Base-by-base conservation (phyloP, 2,888 invertebrate species). In the Eristalinus sepulchralis region DNA sequence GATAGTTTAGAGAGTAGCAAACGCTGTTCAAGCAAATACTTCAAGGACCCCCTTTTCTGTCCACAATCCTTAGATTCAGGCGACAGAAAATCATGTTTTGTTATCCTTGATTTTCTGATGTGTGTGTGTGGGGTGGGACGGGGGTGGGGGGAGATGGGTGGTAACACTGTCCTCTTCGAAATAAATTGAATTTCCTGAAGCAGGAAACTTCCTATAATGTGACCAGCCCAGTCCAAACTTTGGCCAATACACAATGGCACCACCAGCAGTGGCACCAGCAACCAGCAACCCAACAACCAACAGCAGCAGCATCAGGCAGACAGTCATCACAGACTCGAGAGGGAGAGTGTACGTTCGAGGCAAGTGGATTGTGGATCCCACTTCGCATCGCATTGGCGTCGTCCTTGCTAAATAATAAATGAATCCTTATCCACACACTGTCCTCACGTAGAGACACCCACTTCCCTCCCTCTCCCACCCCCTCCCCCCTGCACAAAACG, bases 101-200 rank as follows among this genome's bases (percentile, higher is more conserved):
- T 67, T 27, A 60, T 31, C n/a, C 59, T 24, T 59, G 13, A n/a
- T 13, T 22, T 20, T n/a, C 20, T 20, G 10, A 20, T 22, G 11
- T 13, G 27, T 34, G 8, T 34, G 17, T 17, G 5, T n/a, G n/a
- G n/a, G n/a, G n/a, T n/a, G n/a, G n/a, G n/a, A n/a, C 1, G 47
- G n/a, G 5, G 4, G 36, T 11, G 17, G 17, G 17, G 17, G n/a
- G 8, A 9, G 47, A 17, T 2, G 2, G 27, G 27, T n/a, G n/a
- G n/a, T n/a, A 31, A 34, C 20, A 60, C n/a, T 68, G 68, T 47
- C 79, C 72, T 82, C 71, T 73, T 63, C 11, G 72, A 73, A 82
- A 83, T 86, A 86, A 83, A 86, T 86, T 86, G 83, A 78, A 78
- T 86, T 86, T 86, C 86, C 83, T 83, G 78, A 86, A 83, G 77